Percentiles rank a stretch among this genome's conserved stretches.
Evolutionary conservation across 35 echinoderm and acorn worm genomes (phyloP).

Genomic region (Patiria miniata): DNA sequence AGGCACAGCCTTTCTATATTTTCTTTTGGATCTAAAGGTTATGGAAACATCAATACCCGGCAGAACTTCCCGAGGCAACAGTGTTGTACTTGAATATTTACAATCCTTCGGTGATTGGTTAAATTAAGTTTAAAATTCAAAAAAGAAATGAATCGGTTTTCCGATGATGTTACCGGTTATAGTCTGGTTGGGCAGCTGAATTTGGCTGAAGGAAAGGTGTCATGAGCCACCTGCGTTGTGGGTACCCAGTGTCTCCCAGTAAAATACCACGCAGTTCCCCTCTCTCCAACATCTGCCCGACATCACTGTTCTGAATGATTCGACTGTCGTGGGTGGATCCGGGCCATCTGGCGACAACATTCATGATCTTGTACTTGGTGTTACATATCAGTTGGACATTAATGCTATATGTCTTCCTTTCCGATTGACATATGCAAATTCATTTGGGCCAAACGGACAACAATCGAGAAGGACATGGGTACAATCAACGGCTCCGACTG

Average conservation of each 20-base stretch:
- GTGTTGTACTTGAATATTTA: no score
- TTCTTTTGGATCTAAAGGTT: no score
- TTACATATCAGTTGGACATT: slow-evolving; percentile 55
- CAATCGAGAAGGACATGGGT: slow-evolving; percentile 48
- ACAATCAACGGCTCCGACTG: slow-evolving; percentile 54
- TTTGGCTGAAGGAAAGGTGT: slow-evolving; percentile 16
- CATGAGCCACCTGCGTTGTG: slow-evolving; percentile 28
- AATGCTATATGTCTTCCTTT: slow-evolving; percentile 50
- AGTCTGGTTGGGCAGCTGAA: slow-evolving; percentile 21
- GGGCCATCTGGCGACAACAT: slow-evolving; percentile 48
- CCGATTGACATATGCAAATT: slow-evolving; percentile 50
- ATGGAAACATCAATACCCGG: no score
- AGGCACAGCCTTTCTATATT: no score
- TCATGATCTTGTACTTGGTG: slow-evolving; percentile 31
- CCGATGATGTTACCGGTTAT: slow-evolving; percentile 29
- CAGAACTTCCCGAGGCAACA: no score
- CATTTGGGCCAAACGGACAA: slow-evolving; percentile 14
- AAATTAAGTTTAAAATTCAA: no score
- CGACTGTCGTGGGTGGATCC: slow-evolving; percentile 38
- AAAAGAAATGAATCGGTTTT: not conserved
- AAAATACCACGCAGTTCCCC: slow-evolving; percentile 41
- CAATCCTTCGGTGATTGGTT: no score
- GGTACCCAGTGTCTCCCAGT: slow-evolving; percentile 49
- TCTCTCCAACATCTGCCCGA: slow-evolving; percentile 2
- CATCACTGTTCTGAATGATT: slow-evolving; percentile 30